Conservation (phyloP, 1,140 invertebrate genomes). For the Apocrypta bakeri region DNA sequence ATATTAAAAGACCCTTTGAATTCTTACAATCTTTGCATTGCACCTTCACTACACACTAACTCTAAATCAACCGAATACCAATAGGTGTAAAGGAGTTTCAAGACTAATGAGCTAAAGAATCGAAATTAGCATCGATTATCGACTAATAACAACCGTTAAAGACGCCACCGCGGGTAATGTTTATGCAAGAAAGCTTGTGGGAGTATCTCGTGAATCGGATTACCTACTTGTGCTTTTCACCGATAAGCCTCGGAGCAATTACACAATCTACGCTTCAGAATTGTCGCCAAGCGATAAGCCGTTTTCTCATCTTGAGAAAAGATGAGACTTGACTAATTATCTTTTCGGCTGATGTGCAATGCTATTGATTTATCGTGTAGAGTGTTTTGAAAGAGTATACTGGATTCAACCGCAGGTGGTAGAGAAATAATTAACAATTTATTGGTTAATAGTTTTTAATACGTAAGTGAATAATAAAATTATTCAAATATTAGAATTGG, state of each 20-base stretch:
- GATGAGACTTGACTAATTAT: neutral
- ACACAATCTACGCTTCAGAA: conserved; percentile 63
- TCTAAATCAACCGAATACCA: neutral
- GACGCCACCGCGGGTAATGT: conserved; percentile 51
- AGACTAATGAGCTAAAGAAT: conserved; percentile 1
- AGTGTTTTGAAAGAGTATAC: no score
- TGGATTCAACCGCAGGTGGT: no score
- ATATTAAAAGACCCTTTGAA: no score
- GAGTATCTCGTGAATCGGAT: neutral
- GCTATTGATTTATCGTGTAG: neutral
- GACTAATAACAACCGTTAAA: conserved; percentile 60
- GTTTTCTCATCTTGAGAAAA: conserved; percentile 14
- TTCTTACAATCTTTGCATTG: no score
- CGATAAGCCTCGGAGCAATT: conserved; percentile 55
- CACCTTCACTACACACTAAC: neutral
- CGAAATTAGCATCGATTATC: conserved; percentile 52
- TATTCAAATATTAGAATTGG: no score
- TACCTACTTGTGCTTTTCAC: neutral
- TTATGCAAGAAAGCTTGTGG: conserved; percentile 9
- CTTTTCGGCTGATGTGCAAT: neutral
- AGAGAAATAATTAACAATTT: no score
- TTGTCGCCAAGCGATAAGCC: conserved; percentile 62
- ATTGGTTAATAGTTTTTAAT: no score
- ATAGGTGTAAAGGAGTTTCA: neutral
- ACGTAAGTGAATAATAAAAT: no score